These are phyloP conservation scores for cattle (Bos taurus) DNA, from an alignment of 2,113 vertebrate genomes.

Conservation along the genomic window DNA sequence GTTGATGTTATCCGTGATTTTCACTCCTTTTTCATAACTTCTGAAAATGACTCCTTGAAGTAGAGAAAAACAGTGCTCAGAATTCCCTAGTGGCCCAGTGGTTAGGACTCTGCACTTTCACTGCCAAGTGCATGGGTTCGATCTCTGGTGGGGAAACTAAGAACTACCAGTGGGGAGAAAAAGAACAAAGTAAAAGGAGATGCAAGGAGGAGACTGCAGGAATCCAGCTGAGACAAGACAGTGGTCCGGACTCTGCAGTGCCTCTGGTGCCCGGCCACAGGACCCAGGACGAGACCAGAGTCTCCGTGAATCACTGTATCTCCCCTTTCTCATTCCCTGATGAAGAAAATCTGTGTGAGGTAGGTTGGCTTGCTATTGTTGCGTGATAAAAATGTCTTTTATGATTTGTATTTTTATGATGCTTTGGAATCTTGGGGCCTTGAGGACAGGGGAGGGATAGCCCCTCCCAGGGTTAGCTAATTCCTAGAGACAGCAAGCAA, in stretches of 20 bases:
- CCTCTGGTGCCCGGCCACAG: neutral
- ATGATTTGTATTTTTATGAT: neutral
- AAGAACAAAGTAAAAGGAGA: neutral
- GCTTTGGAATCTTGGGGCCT: neutral
- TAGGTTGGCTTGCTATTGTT: neutral
- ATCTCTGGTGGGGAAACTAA: neutral
- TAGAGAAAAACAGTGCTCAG: neutral
- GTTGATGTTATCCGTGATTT: neutral
- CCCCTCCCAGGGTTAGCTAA: neutral
- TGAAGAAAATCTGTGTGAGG: neutral
- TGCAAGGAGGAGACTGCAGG: neutral
- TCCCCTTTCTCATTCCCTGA: neutral
- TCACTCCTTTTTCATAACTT: neutral
- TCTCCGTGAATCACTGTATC: neutral
- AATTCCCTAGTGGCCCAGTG: neutral
- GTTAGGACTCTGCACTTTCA: neutral
- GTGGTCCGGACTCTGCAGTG: neutral
- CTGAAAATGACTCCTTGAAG: neutral
- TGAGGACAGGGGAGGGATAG: neutral
- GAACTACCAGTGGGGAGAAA: neutral
- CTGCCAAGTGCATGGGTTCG: neutral
- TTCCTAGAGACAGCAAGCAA: neutral
- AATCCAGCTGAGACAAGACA: neutral
- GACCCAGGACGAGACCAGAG: neutral
- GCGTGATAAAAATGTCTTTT: neutral